These are phyloP conservation scores for Nanorana parkeri DNA, from an alignment of 2,113 vertebrate genomes.

Conservation along the genomic window DNA sequence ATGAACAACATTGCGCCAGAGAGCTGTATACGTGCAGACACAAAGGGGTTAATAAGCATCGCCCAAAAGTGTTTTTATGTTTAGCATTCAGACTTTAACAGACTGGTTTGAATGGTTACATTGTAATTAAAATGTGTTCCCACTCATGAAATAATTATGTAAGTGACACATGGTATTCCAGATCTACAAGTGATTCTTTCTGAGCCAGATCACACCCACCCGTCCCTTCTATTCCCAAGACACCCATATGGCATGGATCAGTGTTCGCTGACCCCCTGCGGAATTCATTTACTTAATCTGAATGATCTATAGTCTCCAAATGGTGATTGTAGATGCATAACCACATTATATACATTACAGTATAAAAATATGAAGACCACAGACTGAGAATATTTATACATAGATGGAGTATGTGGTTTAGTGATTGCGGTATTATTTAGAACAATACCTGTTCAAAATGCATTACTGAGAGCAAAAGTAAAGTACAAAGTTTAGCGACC, in stretches of 20 bases:
- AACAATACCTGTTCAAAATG: no score
- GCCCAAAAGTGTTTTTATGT: neutral
- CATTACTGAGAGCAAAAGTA: no score
- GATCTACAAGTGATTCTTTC: constrained; percentile 33
- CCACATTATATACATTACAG: no score
- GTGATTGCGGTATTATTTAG: no score
- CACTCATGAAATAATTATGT: constrained; percentile 45
- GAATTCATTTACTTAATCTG: constrained; percentile 6
- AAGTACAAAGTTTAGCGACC: no score
- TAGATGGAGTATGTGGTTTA: no score
- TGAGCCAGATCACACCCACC: constrained; percentile 45
- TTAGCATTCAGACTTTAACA: constrained; percentile 4
- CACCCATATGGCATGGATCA: constrained; percentile 31
- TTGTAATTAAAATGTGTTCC: constrained; percentile 48
- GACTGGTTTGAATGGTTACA: constrained; percentile 24
- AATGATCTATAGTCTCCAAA: constrained; percentile 8
- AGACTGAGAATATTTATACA: no score
- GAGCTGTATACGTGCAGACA: no score
- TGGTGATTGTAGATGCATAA: neutral
- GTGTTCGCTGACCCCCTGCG: neutral
- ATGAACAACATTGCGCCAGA: no score
- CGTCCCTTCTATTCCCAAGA: neutral
- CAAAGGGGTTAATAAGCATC: constrained; percentile 6
- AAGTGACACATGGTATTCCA: constrained; percentile 44
- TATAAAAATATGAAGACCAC: no score